These are phyloP conservation scores for Spongia lamella DNA, from an alignment of 37 sponge, comb jelly and placozoan species.

Conservation along the genomic window DNA sequence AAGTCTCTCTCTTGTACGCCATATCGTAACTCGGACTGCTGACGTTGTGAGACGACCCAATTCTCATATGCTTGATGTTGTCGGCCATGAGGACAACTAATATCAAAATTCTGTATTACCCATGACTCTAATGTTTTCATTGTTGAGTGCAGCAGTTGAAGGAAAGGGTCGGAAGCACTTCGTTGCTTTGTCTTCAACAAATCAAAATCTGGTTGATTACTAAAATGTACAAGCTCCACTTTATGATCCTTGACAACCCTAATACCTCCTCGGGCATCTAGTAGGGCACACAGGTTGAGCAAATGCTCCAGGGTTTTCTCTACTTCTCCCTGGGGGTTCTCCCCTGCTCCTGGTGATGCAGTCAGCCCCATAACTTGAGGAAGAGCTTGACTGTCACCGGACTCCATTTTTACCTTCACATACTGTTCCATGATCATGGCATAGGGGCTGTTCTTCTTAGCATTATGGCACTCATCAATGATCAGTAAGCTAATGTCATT, in stretches of 20 bases:
- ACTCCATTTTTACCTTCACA: constrained; percentile 12
- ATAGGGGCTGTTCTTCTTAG: constrained; percentile 21
- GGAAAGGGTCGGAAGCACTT: constrained; percentile 22
- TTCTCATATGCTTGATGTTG: neutral
- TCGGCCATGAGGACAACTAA: neutral
- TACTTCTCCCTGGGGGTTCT: constrained; percentile 1
- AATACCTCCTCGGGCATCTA: constrained; percentile 66
- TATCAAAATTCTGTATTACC: neutral
- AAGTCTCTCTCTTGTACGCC: constrained; percentile 9
- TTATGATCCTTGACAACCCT: constrained; percentile 16
- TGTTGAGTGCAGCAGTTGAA: neutral
- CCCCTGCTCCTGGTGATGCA: constrained; percentile 79
- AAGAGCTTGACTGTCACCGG: neutral
- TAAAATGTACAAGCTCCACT: constrained; percentile 24
- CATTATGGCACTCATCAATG: constrained; percentile 66
- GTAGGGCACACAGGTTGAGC: constrained; percentile 47
- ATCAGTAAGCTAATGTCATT: constrained; percentile 34
- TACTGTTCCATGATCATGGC: constrained; percentile 50
- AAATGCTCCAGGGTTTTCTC: constrained; percentile 36
- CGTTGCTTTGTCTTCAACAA: constrained; percentile 8
- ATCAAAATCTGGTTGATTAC: constrained; percentile 5
- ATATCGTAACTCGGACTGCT: neutral
- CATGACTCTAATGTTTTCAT: constrained; percentile 19
- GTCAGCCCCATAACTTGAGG: constrained; percentile 71
- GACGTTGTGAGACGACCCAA: neutral